Evolutionary conservation across 2,888 invertebrate species (phyloP).

Genomic region (Ramazzottius varieornatus): DNA sequence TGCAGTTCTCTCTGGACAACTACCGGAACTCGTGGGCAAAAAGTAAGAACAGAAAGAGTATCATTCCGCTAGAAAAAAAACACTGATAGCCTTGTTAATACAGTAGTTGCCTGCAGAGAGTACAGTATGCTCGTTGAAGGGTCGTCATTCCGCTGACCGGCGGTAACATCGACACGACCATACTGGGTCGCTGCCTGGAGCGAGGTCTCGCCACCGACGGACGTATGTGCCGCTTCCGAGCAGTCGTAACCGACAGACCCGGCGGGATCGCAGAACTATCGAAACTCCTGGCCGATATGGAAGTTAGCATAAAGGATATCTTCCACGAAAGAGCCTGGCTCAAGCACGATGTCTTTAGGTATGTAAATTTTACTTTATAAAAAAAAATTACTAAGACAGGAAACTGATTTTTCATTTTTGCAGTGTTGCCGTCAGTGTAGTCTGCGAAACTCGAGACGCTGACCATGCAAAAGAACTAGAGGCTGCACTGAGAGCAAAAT

Average conservation of each 20-base stretch:
- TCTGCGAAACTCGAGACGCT: conserved; percentile 61
- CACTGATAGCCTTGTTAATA: too few relatives aligned
- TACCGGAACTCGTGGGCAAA: conserved; percentile 52
- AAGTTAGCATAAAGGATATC: conserved; percentile 76
- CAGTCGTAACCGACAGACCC: conserved; percentile 55
- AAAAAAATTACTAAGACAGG: not conserved
- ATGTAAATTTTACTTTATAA: not conserved
- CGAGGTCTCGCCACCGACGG: conserved; percentile 64
- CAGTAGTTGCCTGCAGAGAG: too few relatives aligned
- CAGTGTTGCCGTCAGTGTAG: conserved; percentile 26
- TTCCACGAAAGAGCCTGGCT: conserved; percentile 88
- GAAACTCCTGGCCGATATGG: conserved; percentile 41
- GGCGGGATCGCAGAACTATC: conserved; percentile 65
- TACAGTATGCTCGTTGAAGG: too few relatives aligned
- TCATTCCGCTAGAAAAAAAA: conserved; percentile 1
- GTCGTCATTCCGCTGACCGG: conserved; percentile 58
- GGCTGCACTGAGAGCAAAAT: conserved; percentile 30
- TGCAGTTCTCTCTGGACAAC: conserved; percentile 48
- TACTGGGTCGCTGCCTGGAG: conserved; percentile 59
- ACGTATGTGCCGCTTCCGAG: conserved; percentile 37
- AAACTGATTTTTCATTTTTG: too few relatives aligned
- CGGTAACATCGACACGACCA: conserved; percentile 73
- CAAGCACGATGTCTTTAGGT: conserved; percentile 52
- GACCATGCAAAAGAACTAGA: conserved; percentile 41
- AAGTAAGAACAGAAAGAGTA: conserved; percentile 33